Percentiles rank a stretch among this genome's conserved stretches.
These are phyloP conservation scores for Megalurothrips usitatus DNA, from an alignment of 2,888 invertebrate species.

Conservation along the genomic window DNA sequence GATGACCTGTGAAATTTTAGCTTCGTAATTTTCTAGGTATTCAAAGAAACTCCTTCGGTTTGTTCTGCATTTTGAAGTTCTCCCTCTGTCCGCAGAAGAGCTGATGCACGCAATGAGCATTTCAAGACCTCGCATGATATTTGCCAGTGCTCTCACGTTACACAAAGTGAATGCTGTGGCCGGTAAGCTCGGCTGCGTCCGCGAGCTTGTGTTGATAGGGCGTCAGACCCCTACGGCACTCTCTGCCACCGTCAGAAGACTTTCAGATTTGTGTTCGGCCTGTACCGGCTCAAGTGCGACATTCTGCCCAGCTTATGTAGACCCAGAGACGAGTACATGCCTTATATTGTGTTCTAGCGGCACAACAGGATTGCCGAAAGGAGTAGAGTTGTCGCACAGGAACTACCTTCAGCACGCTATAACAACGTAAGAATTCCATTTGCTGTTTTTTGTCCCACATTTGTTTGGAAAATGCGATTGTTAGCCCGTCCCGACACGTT, in stretches of 20 bases:
- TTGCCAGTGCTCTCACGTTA: background rate
- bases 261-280: background rate
- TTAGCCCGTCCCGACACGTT: no score
- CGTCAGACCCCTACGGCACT: background rate
- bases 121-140: constrained; percentile 44
- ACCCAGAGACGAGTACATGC: constrained; percentile 59
- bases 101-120: constrained; percentile 56
- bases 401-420: constrained; percentile 34
- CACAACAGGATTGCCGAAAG: constrained; percentile 78
- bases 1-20: no score
- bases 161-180: background rate
- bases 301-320: constrained; percentile 52
- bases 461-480: no score
- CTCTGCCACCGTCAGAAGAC: background rate
- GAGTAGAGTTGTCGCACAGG: constrained; percentile 61
- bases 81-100: constrained; percentile 62
- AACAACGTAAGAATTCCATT: constrained; percentile 23
- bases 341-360: constrained; percentile 80
- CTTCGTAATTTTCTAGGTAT: background rate
- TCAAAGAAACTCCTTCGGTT: no score
- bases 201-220: background rate
- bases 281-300: background rate
- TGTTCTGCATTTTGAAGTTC: background rate
- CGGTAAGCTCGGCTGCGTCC: background rate
- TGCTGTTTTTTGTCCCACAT: background rate